A percentile compares a stretch with the other conserved stretches of the same genome.
These are phyloP conservation scores for Paralvinella palmiformis DNA, from an alignment of 1,140 invertebrate species.

Conservation along the genomic window DNA sequence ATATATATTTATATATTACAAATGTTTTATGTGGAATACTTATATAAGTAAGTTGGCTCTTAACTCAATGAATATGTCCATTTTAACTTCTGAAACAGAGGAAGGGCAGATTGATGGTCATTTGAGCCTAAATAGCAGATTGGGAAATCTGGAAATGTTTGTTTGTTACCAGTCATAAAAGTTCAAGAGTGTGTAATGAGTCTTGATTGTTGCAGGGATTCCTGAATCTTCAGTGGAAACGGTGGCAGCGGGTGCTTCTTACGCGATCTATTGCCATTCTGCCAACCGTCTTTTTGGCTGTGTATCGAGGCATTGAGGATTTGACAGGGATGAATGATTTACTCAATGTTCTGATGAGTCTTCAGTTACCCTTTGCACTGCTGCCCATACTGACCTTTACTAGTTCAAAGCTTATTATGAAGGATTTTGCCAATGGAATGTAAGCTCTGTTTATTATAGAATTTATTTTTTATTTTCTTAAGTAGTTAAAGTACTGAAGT, in stretches of 20 bases:
- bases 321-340: conserved; percentile 80
- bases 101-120: too few relatives aligned
- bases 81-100: too few relatives aligned
- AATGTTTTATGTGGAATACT: background rate
- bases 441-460: conserved; percentile 23
- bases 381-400: conserved; percentile 85
- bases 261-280: conserved; percentile 82
- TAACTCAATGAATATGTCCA: too few relatives aligned
- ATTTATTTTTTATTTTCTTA: background rate
- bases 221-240: conserved; percentile 76
- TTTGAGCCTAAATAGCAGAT: too few relatives aligned
- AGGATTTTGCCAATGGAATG: conserved; percentile 42
- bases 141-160: too few relatives aligned
- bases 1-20: background rate
- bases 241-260: conserved; percentile 82
- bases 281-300: conserved; percentile 78
- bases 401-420: conserved; percentile 70
- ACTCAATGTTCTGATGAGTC: conserved; percentile 83
- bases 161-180: too few relatives aligned
- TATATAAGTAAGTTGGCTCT: conserved; percentile 13
- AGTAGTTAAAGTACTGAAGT: too few relatives aligned
- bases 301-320: conserved; percentile 66
- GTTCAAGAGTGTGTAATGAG: too few relatives aligned
- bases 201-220: conserved; percentile 78
- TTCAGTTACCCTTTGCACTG: conserved; percentile 66